Conservation (phyloP, 2,888 invertebrate species). For the Gastracanthus pulcherrimus region DNA sequence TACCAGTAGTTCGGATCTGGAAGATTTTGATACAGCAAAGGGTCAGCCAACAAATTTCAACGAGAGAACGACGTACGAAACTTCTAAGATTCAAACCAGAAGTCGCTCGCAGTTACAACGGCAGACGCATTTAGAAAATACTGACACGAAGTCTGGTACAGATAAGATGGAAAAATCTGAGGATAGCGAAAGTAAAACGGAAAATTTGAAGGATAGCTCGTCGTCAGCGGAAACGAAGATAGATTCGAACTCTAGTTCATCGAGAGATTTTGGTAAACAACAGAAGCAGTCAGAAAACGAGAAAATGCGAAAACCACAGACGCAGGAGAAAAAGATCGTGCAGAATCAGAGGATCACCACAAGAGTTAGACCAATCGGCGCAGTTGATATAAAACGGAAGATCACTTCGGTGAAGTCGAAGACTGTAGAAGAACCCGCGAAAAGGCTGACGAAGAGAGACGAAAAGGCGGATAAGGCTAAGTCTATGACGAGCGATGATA, state of each 20-base stretch:
- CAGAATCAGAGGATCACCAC: slow-evolving; percentile 23
- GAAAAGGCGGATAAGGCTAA: slow-evolving; percentile 19
- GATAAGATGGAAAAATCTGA: slow-evolving; percentile 43
- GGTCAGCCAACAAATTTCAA: background rate
- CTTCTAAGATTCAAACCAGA: background rate
- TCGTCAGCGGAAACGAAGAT: slow-evolving; percentile 25
- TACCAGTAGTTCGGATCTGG: slow-evolving; percentile 46
- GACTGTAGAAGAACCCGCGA: slow-evolving; percentile 8
- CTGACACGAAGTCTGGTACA: slow-evolving; percentile 36
- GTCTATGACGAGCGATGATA: slow-evolving; percentile 40
- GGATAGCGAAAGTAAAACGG: slow-evolving; percentile 26
- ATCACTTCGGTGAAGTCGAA: slow-evolving; percentile 34
- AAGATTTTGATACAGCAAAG: slow-evolving; percentile 34
- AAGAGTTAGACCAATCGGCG: slow-evolving; percentile 3
- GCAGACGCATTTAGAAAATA: slow-evolving; percentile 33
- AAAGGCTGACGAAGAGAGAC: slow-evolving; percentile 10
- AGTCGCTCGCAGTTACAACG: slow-evolving; percentile 38
- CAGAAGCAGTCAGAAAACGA: slow-evolving; percentile 22
- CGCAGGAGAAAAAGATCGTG: slow-evolving; percentile 19
- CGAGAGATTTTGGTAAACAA: background rate
- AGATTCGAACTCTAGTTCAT: background rate
- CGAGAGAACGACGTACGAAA: background rate
- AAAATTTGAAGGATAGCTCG: slow-evolving; percentile 33
- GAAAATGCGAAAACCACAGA: background rate
- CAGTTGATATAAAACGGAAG: slow-evolving; percentile 30